Conservation (phyloP, 1,140 invertebrate species). For the Trichogramma pretiosum region DNA sequence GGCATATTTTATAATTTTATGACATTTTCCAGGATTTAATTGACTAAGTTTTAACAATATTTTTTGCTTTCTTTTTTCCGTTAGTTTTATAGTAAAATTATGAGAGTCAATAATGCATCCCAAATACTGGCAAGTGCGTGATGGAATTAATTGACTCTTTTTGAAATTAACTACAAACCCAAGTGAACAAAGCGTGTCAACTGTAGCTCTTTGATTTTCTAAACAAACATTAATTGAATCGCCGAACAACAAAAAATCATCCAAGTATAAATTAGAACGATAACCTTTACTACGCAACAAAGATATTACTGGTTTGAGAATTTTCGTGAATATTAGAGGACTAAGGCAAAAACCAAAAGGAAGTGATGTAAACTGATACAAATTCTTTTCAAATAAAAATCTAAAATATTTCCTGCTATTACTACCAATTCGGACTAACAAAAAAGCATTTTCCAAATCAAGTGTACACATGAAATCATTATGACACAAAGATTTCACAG, state of each 20-base stretch:
- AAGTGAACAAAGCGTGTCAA: neutral
- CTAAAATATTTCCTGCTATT: neutral
- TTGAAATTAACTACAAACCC: neutral
- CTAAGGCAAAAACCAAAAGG: neutral
- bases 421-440: neutral
- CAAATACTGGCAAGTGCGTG: neutral
- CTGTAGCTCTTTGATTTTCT: neutral
- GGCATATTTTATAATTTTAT: no score
- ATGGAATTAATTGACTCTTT: neutral
- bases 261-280: neutral
- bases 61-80: neutral
- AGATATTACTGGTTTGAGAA: neutral
- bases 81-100: neutral
- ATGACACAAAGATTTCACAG: neutral
- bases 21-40: neutral
- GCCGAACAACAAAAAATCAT: neutral
- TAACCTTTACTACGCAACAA: neutral
- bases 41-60: neutral
- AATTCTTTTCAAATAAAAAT: neutral
- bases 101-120: neutral
- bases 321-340: conserved; percentile 1
- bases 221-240: neutral
- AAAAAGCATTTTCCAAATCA: neutral
- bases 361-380: neutral
- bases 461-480: neutral